Percentiles rank a stretch among this genome's conserved stretches.
Evolutionary conservation across 2,113 vertebrate species (phyloP).

Genomic region (Chionomys nivalis): DNA sequence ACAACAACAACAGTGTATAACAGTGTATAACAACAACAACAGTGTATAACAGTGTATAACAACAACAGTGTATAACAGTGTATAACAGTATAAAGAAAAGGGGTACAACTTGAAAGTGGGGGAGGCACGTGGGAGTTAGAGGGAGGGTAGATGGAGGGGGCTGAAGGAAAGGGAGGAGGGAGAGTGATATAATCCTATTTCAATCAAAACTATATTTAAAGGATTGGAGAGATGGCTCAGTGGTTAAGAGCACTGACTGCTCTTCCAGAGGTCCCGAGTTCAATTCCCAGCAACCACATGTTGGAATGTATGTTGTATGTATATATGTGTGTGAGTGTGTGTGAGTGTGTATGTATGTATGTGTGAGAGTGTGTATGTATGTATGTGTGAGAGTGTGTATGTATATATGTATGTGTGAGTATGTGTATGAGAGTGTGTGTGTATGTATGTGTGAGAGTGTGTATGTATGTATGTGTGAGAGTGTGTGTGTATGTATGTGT

Average conservation of each 20-base stretch:
- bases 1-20: too few species aligned
- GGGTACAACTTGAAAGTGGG: neutral
- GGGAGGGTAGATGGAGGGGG: neutral
- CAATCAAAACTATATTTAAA: neutral
- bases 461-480: neutral
- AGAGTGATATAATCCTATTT: neutral
- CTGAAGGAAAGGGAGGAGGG: neutral
- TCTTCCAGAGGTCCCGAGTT: neutral
- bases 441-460: neutral
- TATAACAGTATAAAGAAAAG: neutral
- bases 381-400: neutral
- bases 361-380: neutral
- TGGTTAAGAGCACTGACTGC: neutral
- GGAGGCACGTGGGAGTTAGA: neutral
- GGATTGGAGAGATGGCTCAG: neutral
- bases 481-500: neutral
- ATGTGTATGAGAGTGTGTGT: neutral
- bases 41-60: too few species aligned
- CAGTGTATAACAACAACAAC: too few species aligned
- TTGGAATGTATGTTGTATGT: neutral
- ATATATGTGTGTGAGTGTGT: neutral
- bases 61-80: too few species aligned
- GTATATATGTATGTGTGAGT: too few species aligned
- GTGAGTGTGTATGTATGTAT: neutral
- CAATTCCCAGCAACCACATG: neutral